Evolutionary conservation across 2,113 vertebrate species (phyloP), one percentile per base, ranked within the genome.

Genomic region (Acrocephalus arundinaceus): DNA sequence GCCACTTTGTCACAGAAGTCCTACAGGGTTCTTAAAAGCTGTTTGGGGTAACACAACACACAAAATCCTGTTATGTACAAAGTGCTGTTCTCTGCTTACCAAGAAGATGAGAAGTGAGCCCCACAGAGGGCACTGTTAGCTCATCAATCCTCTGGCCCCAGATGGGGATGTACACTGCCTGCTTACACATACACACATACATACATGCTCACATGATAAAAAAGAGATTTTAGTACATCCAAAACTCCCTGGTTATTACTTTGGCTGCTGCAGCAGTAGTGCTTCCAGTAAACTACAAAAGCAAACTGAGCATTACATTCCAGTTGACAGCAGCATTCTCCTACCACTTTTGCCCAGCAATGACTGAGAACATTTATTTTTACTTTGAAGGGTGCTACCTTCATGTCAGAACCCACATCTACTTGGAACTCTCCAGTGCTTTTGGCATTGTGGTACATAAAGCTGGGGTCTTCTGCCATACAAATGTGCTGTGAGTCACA

Each of bases 211-310:
- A 3, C 31, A 59, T 6, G 1, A 3, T 31, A 72, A 81, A 9
- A 24, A 33, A 70, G 41, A 78, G 9, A 14, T 41, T 35, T 55
- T 62, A n/a, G 7, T 31, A 48, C 21, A 28, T 63, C 31, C 27
- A 28, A 22, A 88, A 51, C 15, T 52, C 70, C 41, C 57, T 55
- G n/a, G 19, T 80, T 79, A 59, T 79, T 83, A 33, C 75, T 94
- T 93, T 86, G 94, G 48, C 68, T 95, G 73, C n/a, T 62, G 70
- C 37, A n/a, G n/a, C 43, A 25, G 27, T 78, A 65, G 51, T 71
- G 37, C 66, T 57, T 70, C 68, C 48, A 27, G 28, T 80, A 5
- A 75, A 80, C 48, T 94, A 77, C 72, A 59, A 58, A 91, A 93
- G 73, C 65, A 84, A 77, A 75, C 55, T 15, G 14, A 21, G 23